Conservation (phyloP, 2,797 vertebrate species). For the Petrocephalus schoutedeni region DNA sequence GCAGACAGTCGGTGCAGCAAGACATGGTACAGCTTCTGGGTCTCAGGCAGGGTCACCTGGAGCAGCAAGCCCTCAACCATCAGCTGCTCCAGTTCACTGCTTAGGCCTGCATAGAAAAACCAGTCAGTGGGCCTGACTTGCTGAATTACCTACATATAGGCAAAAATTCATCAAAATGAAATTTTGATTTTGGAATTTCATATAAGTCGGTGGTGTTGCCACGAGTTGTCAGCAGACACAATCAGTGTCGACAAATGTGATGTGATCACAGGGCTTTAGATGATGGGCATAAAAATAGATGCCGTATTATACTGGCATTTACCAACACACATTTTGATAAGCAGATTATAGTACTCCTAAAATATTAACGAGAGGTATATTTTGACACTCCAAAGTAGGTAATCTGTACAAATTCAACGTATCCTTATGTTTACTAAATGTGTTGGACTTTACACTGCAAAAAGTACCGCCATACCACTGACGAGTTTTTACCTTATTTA, state of each 20-base stretch:
- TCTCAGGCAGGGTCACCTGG: constrained; percentile 91
- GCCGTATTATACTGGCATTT: neutral
- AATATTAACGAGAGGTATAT: neutral
- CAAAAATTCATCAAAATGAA: too few relatives aligned
- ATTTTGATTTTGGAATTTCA: too few relatives aligned
- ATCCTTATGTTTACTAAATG: neutral
- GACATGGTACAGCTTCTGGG: constrained; percentile 84
- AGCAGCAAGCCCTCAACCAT: constrained; percentile 94
- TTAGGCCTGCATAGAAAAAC: constrained; percentile 60
- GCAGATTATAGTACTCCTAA: neutral
- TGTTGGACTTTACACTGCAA: neutral
- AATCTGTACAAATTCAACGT: neutral
- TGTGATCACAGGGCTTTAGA: too few relatives aligned
- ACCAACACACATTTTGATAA: neutral
- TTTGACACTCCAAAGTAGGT: neutral
- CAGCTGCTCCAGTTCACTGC: constrained; percentile 80
- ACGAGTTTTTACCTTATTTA: neutral
- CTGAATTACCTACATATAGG: neutral
- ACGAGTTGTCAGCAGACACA: too few relatives aligned
- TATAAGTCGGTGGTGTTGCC: too few relatives aligned
- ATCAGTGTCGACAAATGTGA: too few relatives aligned
- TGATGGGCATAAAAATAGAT: too few relatives aligned
- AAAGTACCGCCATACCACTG: neutral
- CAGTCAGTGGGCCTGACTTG: neutral
- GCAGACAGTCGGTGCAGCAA: constrained; percentile 72